These are phyloP conservation scores for Oligia latruncula DNA, from an alignment of 2,888 invertebrate genomes.

Conservation along the genomic window DNA sequence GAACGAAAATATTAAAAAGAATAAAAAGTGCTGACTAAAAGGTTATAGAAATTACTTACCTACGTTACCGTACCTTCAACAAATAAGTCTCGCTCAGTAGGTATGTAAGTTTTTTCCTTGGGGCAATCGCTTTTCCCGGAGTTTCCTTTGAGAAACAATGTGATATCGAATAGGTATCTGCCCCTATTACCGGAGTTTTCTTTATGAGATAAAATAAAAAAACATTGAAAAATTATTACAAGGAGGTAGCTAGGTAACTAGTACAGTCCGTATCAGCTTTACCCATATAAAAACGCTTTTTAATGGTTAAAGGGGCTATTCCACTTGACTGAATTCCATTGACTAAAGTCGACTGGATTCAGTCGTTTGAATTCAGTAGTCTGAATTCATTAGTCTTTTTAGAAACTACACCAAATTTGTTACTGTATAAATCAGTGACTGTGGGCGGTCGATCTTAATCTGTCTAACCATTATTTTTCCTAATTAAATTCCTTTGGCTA, in stretches of 20 bases:
- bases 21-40: slow-evolving; percentile 1
- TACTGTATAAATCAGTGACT: neutral
- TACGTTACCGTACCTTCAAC: neutral
- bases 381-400: neutral
- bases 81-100: neutral
- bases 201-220: slow-evolving; percentile 23
- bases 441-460: neutral
- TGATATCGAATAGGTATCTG: slow-evolving; percentile 26
- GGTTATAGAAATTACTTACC: neutral
- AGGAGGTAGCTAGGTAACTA: too few species aligned
- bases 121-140: slow-evolving; percentile 12
- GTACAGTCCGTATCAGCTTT: neutral
- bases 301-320: neutral
- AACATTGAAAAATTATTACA: neutral
- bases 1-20: slow-evolving; percentile 20
- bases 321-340: neutral
- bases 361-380: neutral
- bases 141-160: slow-evolving; percentile 37
- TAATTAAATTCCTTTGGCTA: too few species aligned
- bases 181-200: slow-evolving; percentile 12
- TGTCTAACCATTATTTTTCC: too few species aligned
- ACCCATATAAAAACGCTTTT: neutral
- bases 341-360: neutral
- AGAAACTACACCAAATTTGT: neutral
- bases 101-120: slow-evolving; percentile 14